Evolutionary conservation across 2,797 vertebrate genomes (phyloP), one percentile per base, ranked within the genome.

Genomic region (Ambastaia sidthimunki): DNA sequence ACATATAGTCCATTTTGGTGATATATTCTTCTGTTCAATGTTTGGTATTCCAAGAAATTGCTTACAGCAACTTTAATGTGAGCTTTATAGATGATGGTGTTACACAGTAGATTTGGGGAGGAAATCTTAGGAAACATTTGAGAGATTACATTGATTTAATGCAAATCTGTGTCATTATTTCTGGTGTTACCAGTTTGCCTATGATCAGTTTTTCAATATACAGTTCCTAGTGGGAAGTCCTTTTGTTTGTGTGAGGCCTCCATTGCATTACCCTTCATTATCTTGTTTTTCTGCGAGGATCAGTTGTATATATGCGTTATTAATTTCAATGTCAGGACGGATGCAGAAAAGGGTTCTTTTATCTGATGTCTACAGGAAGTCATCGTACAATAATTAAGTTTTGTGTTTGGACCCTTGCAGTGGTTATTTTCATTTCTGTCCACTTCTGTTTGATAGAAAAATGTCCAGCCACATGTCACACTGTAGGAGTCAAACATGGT

Each of bases 361-460:
- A 68, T 76, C 16, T 47, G 16, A 41, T 47, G 28, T 47, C 74
- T n/a, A 28, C 37, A 19, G 21, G 66, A 48, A 37, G 37, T 59
- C 9, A 3, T 52, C 19, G 23, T 52, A 37, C 18, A 16, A 77
- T 70, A 18, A 50, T 69, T 48, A 48, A 37, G 44, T 18, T 70
- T 70, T 71, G 44, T 71, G 55, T 50, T 63, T 70, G 16, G n/a
- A 10, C 23, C 23, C n/a, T 62, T 50, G 67, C 44, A 3, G 54
- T 21, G 41, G 67, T 62, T 62, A 4, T 16, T 62, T 37, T 60
- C 19, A 15, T n/a, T 71, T 37, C 10, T 37, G 7, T 63, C 19
- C 6, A 50, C 23, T 77, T 23, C 34, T 60, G 7, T 18, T 15
- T 60, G n/a, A 41, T 19, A 50, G 16, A 44, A 62, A 62, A 63